These are phyloP conservation scores for Chloropsis hardwickii DNA, from an alignment of 2,113 vertebrate species.

Conservation along the genomic window DNA sequence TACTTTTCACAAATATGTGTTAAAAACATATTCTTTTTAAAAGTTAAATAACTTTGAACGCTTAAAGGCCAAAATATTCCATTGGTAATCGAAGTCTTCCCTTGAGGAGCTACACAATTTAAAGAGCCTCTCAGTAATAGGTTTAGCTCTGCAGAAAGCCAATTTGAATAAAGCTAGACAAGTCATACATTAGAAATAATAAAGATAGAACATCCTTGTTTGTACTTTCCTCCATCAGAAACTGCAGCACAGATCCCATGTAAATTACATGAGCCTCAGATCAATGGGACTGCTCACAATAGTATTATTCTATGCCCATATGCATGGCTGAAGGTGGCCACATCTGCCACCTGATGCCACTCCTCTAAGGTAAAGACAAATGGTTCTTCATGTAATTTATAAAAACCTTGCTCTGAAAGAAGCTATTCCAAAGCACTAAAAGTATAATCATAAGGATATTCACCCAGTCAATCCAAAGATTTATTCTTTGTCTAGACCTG, in stretches of 20 bases:
- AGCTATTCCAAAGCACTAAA: not conserved
- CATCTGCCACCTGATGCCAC: not conserved
- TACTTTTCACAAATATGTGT: not conserved
- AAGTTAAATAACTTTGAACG: not conserved
- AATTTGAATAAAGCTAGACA: not conserved
- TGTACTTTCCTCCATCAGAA: not conserved
- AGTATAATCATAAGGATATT: not conserved
- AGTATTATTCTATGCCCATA: not conserved
- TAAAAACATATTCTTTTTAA: not conserved
- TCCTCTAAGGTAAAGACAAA: not conserved
- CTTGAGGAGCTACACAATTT: not conserved
- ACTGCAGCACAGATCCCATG: not conserved
- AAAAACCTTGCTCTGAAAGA: not conserved
- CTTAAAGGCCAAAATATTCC: not conserved
- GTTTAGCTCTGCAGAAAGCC: not conserved
- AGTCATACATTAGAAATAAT: not conserved
- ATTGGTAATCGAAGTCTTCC: not conserved
- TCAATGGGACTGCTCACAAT: not conserved
- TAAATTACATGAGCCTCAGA: not conserved
- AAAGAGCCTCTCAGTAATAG: not conserved
- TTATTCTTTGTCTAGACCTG: not conserved
- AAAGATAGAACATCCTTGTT: not conserved
- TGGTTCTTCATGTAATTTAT: not conserved
- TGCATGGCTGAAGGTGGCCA: not conserved
- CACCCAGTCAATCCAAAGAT: not conserved